A percentile compares a stretch with the other conserved stretches of the same genome.
Evolutionary conservation across 1,140 invertebrate species (phyloP).

Genomic region (Rhyzopertha dominica): DNA sequence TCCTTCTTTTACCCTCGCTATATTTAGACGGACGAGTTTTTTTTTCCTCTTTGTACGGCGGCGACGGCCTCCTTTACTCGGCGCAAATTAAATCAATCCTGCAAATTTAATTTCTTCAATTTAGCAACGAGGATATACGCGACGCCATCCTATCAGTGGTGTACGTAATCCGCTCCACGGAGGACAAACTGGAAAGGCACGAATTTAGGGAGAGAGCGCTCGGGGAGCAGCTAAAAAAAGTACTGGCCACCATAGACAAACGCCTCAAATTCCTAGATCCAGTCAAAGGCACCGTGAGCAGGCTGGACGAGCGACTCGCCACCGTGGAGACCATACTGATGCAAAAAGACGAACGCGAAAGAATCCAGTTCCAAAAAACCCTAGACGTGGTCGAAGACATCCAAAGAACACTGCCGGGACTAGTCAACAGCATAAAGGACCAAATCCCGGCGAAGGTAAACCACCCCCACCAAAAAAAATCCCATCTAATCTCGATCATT

Average conservation of each 20-base stretch:
- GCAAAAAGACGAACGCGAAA: conserved; percentile 64
- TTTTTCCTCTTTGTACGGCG: too few species aligned
- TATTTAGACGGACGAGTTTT: too few species aligned
- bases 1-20: too few species aligned
- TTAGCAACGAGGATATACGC: conserved; percentile 76
- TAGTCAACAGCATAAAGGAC: conserved; percentile 40
- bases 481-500: too few species aligned
- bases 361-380: conserved; percentile 62
- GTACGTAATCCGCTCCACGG: conserved; percentile 70
- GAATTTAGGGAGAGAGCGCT: conserved; percentile 73
- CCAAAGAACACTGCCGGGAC: conserved; percentile 56
- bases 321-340: conserved; percentile 65
- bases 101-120: too few species aligned
- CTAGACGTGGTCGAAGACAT: conserved; percentile 61
- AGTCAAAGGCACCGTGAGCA: conserved; percentile 57
- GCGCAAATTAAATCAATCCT: too few species aligned
- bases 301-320: conserved; percentile 62
- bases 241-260: conserved; percentile 64
- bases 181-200: conserved; percentile 79
- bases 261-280: conserved; percentile 63
- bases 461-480: conserved; percentile 24
- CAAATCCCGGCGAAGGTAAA: conserved; percentile 33
- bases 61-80: too few species aligned
- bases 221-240: conserved; percentile 73
- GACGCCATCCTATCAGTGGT: conserved; percentile 77